A percentile compares a stretch with the other conserved stretches of the same genome.
These are phyloP conservation scores for Hippoglossus hippoglossus DNA, from an alignment of 2,797 vertebrate genomes.

Conservation along the genomic window DNA sequence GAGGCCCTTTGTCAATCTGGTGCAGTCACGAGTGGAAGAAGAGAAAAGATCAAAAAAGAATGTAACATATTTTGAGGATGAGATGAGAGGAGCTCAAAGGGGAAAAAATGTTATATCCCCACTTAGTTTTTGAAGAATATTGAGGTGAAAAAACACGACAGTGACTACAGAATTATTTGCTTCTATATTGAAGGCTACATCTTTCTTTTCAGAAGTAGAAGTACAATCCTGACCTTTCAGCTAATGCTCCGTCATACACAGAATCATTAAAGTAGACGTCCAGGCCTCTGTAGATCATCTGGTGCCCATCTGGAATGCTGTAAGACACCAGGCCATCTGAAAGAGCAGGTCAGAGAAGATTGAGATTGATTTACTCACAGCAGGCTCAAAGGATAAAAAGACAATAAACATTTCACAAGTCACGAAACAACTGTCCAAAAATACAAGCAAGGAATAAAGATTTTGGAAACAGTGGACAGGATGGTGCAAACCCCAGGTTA, in stretches of 20 bases:
- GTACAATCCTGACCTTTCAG: conserved; percentile 87
- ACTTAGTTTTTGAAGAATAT: too few species aligned
- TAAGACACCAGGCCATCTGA: conserved; percentile 95
- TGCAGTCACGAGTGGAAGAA: background rate
- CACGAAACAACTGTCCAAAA: background rate
- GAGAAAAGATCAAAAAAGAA: background rate
- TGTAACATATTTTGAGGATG: background rate
- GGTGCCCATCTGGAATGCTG: conserved; percentile 91
- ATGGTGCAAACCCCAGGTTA: too few species aligned
- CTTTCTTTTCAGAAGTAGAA: background rate
- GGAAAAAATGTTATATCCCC: background rate
- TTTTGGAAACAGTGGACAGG: too few species aligned
- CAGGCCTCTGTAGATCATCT: conserved; percentile 88
- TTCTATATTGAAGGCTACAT: background rate
- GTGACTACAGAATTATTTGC: background rate
- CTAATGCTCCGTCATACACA: conserved; percentile 91
- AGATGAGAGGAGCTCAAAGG: background rate
- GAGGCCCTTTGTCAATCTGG: conserved; percentile 92
- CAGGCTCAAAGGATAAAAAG: background rate
- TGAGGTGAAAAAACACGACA: too few species aligned
- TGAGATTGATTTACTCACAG: background rate
- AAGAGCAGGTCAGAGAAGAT: conserved; percentile 24
- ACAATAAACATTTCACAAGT: background rate
- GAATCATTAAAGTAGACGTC: conserved; percentile 94
- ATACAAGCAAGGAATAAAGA: background rate